Conservation (phyloP, 2,797 vertebrate genomes). For the Sitta carolinensis region DNA sequence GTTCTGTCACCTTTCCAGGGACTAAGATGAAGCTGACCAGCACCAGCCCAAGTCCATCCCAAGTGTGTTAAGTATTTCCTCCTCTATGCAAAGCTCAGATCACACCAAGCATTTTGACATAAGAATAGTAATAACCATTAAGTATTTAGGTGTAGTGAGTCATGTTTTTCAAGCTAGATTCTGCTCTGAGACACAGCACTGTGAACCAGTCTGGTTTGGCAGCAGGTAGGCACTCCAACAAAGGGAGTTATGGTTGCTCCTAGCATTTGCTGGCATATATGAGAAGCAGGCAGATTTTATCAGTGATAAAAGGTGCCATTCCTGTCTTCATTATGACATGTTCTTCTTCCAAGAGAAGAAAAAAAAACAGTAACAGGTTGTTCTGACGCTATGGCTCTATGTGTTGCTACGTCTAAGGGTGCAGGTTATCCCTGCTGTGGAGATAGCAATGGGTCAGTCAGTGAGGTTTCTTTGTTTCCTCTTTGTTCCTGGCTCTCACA, state of each 20-base stretch:
- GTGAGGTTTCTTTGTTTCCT: neutral
- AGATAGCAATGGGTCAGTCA: neutral
- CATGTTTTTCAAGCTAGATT: neutral
- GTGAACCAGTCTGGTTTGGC: neutral
- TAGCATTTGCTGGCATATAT: neutral
- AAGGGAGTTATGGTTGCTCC: neutral
- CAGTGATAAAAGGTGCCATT: neutral
- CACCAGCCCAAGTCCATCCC: neutral
- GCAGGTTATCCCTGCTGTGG: neutral
- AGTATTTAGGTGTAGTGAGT: neutral
- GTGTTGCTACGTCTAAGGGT: fast-evolving
- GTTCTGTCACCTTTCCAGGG: neutral
- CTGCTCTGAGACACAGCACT: neutral
- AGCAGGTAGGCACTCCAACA: neutral
- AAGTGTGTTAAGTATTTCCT: neutral
- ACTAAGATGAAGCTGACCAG: neutral
- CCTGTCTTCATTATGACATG: neutral
- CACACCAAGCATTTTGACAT: neutral
- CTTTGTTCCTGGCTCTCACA: neutral
- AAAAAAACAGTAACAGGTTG: neutral
- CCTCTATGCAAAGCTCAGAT: neutral
- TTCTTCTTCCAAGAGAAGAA: neutral
- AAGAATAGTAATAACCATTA: neutral
- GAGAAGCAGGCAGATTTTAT: neutral
- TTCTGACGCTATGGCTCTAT: neutral